These are phyloP conservation scores for Troides aeacus DNA, from an alignment of 2,888 invertebrate species.

Conservation along the genomic window DNA sequence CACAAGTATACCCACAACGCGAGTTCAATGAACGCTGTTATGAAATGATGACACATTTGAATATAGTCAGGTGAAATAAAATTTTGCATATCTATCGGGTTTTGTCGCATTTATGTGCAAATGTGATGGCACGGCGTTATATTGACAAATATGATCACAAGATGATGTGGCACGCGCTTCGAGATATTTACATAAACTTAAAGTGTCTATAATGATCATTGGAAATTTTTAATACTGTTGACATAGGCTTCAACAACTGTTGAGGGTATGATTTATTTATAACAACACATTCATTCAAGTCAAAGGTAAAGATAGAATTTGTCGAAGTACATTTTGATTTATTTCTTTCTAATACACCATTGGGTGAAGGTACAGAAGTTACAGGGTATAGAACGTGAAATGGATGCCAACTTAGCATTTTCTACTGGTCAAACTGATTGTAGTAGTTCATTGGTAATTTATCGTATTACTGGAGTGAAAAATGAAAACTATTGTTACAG, in stretches of 20 bases:
- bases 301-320: not conserved
- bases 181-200: conserved; percentile 40
- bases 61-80: conserved; percentile 58
- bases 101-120: conserved; percentile 60
- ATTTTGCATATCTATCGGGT: conserved; percentile 72
- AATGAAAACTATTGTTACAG: no score
- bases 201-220: conserved; percentile 16
- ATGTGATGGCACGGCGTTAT: conserved; percentile 34
- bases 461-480: no score
- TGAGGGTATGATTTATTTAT: conserved; percentile 9
- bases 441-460: no score
- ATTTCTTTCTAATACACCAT: no score
- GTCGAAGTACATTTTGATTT: not conserved
- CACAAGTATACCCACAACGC: conserved; percentile 46
- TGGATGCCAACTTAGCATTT: no score
- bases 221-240: conserved; percentile 19
- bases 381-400: no score
- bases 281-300: not conserved
- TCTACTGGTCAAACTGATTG: no score
- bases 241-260: conserved; percentile 32
- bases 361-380: no score
- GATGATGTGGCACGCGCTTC: conserved; percentile 37
- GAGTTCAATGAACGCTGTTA: conserved; percentile 63
- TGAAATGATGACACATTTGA: conserved; percentile 58
- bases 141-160: conserved; percentile 29